Percentiles rank a stretch among this genome's conserved stretches.
These are phyloP conservation scores for Diadumene lineata DNA, from an alignment of 92 coral and sea anemone genomes.

Conservation along the genomic window DNA sequence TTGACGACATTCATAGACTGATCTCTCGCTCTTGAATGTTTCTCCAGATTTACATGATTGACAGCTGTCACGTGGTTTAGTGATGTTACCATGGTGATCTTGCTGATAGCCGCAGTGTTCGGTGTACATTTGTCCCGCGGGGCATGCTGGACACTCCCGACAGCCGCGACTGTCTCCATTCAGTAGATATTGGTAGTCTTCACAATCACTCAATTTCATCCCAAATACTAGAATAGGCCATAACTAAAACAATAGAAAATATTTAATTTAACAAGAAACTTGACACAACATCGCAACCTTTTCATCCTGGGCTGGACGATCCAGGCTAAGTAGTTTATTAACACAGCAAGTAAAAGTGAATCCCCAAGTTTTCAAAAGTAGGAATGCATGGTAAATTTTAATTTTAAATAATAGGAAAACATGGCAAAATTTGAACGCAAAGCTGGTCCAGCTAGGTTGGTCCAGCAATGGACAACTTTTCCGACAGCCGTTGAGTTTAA, in stretches of 20 bases:
- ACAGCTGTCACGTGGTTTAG: background rate
- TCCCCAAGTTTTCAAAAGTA: too few relatives aligned
- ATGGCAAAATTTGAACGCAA: too few relatives aligned
- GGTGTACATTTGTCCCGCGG: constrained; percentile 32
- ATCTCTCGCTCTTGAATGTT: background rate
- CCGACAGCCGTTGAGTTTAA: too few relatives aligned
- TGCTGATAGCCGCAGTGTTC: constrained; percentile 13
- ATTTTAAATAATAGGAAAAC: too few relatives aligned
- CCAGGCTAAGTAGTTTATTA: too few relatives aligned
- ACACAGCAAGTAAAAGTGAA: too few relatives aligned
- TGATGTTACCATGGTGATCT: background rate
- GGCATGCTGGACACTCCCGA: constrained; percentile 17
- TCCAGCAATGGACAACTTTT: too few relatives aligned
- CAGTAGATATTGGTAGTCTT: background rate
- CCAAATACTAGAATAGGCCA: background rate
- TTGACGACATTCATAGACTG: background rate
- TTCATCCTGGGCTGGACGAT: too few relatives aligned
- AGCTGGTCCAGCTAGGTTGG: too few relatives aligned
- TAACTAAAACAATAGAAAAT: background rate
- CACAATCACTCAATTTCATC: background rate
- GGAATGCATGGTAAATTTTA: too few relatives aligned
- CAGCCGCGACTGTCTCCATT: constrained; percentile 5
- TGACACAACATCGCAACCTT: too few relatives aligned
- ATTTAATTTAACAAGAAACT: too few relatives aligned
- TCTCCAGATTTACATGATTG: background rate